Conservation (phyloP, 1,140 invertebrate species). For the Meloidogyne chitwoodi region DNA sequence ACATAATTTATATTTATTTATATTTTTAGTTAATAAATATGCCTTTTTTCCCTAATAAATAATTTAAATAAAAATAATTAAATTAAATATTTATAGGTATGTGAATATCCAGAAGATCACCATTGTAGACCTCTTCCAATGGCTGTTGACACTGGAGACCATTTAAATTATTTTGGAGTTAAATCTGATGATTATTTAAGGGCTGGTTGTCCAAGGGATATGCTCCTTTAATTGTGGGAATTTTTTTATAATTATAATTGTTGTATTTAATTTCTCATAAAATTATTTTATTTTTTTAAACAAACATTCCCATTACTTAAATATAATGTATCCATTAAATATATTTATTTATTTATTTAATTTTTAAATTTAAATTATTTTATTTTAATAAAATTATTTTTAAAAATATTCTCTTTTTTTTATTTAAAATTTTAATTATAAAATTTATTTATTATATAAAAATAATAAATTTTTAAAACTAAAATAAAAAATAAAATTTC, state of each 20-base stretch:
- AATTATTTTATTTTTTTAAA: not conserved
- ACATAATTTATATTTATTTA: not conserved
- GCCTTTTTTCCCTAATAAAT: too few species aligned
- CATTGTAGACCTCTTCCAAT: slow-evolving; percentile 53
- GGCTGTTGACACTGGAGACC: slow-evolving; percentile 54
- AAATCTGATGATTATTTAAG: slow-evolving; percentile 54
- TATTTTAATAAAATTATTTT: not conserved
- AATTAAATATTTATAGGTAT: too few species aligned
- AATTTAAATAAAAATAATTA: too few species aligned
- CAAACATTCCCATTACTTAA: not conserved
- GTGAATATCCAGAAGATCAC: slow-evolving; percentile 56
- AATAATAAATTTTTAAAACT: too few species aligned
- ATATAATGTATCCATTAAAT: not conserved
- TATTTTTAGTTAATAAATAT: too few species aligned
- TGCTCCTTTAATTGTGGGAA: slow-evolving; percentile 33
- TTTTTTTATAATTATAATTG: not conserved
- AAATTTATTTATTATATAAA: too few species aligned
- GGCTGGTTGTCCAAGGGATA: slow-evolving; percentile 40
- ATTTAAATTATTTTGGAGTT: slow-evolving; percentile 48
- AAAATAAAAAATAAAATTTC: too few species aligned
- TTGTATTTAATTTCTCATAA: not conserved
- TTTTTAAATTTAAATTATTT: not conserved
- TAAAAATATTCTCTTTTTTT: too few species aligned
- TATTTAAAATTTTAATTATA: too few species aligned
- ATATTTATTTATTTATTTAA: not conserved